Evolutionary conservation across 2,797 vertebrate genomes (phyloP).

Genomic region (Simalia tracyae): DNA sequence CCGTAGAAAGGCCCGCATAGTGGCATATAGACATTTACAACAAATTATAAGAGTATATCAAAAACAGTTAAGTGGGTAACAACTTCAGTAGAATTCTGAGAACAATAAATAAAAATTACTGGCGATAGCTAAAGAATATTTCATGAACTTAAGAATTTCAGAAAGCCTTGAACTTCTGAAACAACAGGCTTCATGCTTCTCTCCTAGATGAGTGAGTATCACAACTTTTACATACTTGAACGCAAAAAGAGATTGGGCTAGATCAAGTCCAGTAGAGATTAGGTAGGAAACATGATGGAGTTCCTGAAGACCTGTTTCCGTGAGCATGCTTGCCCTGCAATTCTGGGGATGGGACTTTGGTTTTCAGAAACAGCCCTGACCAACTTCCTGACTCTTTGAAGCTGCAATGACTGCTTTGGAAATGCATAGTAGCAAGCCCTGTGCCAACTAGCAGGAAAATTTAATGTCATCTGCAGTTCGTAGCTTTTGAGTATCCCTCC

Average conservation of each 20-base stretch:
- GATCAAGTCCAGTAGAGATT: neutral
- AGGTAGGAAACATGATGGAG: neutral
- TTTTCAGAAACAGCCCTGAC: neutral
- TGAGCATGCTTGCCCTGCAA: neutral
- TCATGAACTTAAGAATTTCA: neutral
- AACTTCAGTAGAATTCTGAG: neutral
- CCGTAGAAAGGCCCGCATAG: neutral
- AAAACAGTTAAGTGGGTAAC: neutral
- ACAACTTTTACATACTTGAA: neutral
- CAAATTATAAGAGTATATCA: neutral
- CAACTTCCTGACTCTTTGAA: neutral
- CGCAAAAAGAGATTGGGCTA: neutral
- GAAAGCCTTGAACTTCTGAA: neutral
- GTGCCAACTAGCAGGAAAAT: neutral
- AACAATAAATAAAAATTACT: neutral
- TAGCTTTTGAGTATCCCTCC: neutral
- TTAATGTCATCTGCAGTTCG: neutral
- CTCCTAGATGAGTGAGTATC: neutral
- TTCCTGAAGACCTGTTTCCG: neutral
- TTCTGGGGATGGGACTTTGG: neutral
- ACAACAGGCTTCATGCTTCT: neutral
- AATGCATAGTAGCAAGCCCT: neutral
- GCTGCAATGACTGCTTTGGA: neutral
- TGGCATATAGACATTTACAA: neutral
- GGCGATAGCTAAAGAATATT: neutral